phyloP scores from a whole-genome alignment of 2,888 invertebrate species.

The Xanthorhoe designata region DNA sequence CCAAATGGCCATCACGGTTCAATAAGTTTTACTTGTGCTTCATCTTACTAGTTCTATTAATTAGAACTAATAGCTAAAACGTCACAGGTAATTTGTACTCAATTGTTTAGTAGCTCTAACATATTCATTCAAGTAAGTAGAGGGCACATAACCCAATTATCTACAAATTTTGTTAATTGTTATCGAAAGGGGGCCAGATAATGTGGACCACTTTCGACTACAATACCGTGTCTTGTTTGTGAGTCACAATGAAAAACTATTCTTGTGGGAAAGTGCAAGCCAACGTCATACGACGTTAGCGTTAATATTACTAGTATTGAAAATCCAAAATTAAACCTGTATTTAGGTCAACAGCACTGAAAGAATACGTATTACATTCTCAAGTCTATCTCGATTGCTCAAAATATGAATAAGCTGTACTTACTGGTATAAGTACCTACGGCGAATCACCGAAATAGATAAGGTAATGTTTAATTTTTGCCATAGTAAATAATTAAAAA shows the following conservation, averaged over 20 bases:
- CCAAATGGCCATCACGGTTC: too few relatives aligned
- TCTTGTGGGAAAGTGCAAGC: background rate
- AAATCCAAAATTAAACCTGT: conserved; percentile 21
- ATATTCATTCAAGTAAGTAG: background rate
- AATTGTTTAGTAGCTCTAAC: background rate
- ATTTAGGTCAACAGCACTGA: conserved; percentile 28
- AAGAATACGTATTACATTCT: conserved; percentile 9
- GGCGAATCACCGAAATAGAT: too few relatives aligned
- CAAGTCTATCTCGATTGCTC: background rate
- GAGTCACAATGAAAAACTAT: conserved; percentile 9
- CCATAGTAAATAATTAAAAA: too few relatives aligned
- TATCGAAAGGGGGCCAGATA: background rate
- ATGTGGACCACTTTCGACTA: background rate
- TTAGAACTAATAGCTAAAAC: too few relatives aligned
- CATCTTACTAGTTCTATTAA: too few relatives aligned
- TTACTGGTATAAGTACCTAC: background rate
- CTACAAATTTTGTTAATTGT: background rate
- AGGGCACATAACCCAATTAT: conserved; percentile 7
- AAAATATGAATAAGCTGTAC: background rate
- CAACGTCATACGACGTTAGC: background rate
- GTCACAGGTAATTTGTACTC: too few relatives aligned
- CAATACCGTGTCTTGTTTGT: conserved; percentile 5
- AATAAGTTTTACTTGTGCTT: too few relatives aligned
- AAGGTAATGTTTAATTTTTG: too few relatives aligned
- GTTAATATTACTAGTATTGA: background rate